phyloP scores from a whole-genome alignment of 2,797 vertebrate species.

The Leptatherina wallacei region DNA sequence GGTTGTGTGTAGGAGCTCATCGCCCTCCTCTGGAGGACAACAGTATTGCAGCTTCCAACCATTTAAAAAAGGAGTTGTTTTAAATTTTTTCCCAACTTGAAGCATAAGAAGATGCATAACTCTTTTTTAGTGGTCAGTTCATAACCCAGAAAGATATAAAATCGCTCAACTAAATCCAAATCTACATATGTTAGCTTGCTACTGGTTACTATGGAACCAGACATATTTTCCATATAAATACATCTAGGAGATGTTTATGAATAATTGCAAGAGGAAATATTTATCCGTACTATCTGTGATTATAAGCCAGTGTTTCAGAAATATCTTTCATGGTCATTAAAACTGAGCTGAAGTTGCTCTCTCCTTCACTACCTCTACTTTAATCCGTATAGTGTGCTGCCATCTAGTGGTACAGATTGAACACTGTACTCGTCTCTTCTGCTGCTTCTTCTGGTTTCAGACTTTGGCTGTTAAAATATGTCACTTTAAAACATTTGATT shows the following conservation, averaged over 20 bases:
- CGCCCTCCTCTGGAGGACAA: slow-evolving; percentile 75
- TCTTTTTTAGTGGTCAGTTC: background rate
- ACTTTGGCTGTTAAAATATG: background rate
- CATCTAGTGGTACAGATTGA: slow-evolving; percentile 45
- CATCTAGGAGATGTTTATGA: background rate
- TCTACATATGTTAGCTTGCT: background rate
- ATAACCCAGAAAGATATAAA: background rate
- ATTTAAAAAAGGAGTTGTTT: slow-evolving; percentile 14
- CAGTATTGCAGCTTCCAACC: slow-evolving; percentile 66
- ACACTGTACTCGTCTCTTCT: no score
- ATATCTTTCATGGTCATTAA: background rate
- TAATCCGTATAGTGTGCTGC: slow-evolving; percentile 35
- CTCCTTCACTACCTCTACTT: background rate
- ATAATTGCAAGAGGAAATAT: background rate
- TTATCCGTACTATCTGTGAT: background rate
- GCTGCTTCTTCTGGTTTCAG: background rate
- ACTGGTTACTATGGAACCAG: background rate
- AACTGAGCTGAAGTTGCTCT: background rate
- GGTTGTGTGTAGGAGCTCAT: slow-evolving; percentile 66
- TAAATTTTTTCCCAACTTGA: slow-evolving; percentile 17
- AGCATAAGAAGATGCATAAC: background rate
- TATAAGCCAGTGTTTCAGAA: background rate
- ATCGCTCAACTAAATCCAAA: background rate
- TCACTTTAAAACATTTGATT: background rate
- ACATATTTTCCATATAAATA: background rate